Base-by-base conservation (phyloP, 2,113 vertebrate genomes). In the Grantiella picta region DNA sequence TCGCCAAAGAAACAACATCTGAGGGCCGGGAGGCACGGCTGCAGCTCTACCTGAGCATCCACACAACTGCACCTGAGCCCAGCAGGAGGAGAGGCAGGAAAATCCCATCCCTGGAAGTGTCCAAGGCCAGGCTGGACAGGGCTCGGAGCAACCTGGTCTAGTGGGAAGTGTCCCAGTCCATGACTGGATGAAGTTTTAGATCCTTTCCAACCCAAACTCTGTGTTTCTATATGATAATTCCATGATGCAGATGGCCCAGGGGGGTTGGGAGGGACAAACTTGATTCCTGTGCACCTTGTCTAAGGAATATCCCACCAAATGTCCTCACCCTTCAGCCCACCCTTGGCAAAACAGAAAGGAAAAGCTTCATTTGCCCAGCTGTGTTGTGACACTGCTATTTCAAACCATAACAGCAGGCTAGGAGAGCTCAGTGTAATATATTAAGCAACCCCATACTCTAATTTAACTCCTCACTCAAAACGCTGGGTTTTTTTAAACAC, bases 1-100 rank as follows among this genome's bases (percentile, higher is more conserved):
- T 69, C 72, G 45, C 92, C 94, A 91, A 47, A 95, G 89, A 95
- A 97, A 96, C 95, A 96, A 52, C 57, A 57, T 54, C 70, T 57
- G 79, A 3, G 40, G 61, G 87, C 60, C 12, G 15, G 65, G 35
- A 91, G 40, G 60, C 89, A 79, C 17, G 15, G 64, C 73, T 18
- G 10, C 21, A 31, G 56, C 38, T 13, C 83, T 50, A n/a, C 9
- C 15, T 14, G 11, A 9, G 47, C 85, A 77, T 21, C 80, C 33
- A 3, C 24, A 3, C 86, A 40, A 66, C 82, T 7, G 60, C 50
- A 35, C 6, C 15, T 2, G 56, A 56, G 38, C 63, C 60, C 44
- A 47, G 18, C 9, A 27, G 4, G 2, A 35, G 54, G 28, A 65
- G 29, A 71, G 24, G 9, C 0, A 1, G 35, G 49, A 63, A 28